Evolutionary conservation across 2,888 invertebrate genomes (phyloP), one percentile per base, ranked within the genome.

Genomic region (Dynastes tityus): DNA sequence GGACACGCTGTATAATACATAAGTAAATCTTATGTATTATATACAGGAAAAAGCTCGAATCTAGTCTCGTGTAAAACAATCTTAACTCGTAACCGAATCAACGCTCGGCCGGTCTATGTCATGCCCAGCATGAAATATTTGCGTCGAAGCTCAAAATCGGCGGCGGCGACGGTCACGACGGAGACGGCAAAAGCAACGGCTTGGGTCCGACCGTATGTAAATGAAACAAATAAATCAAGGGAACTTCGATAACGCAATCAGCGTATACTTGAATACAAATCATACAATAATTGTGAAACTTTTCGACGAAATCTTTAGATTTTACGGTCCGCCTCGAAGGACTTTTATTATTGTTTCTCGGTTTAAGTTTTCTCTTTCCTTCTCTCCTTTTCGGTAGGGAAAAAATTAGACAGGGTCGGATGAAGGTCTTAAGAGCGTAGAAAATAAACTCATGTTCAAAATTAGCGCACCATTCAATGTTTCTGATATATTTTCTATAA

Each of bases 241-340:
- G 82, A 84, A 85, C 82, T 82, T 78, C 84, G 84, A 85, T 85
- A 85, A 84, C 82, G 84, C 80, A 86, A 85, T 85, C 86, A 83
- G 68, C 11, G 86, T 84, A 83, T 83, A 82, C 81, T 77, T 80
- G 84, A 83, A 84, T 84, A 85, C 85, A 86, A 85, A 86, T 86
- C 86, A 86, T 84, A 84, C 83, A 85, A 84, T 85, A 85, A 86
- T 85, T 85, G 85, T 84, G 84, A 84, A 86, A 86, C 81, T 86
- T 86, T 77, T 79, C 77, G 82, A 71, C 80, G 76, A 79, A 76
- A 76, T 79, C 80, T 80, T 45, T 80, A 80, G 80, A 80, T 80
- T 82, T 83, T 82, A 82, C 80, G 79, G 82, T 37, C 70, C 81
- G 75, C 81, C 73, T 78, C 80, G 22, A 16, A 16, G 4, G n/a